phyloP scores from a whole-genome alignment of 1,140 invertebrate species.

The Brachionus plicatilis region DNA sequence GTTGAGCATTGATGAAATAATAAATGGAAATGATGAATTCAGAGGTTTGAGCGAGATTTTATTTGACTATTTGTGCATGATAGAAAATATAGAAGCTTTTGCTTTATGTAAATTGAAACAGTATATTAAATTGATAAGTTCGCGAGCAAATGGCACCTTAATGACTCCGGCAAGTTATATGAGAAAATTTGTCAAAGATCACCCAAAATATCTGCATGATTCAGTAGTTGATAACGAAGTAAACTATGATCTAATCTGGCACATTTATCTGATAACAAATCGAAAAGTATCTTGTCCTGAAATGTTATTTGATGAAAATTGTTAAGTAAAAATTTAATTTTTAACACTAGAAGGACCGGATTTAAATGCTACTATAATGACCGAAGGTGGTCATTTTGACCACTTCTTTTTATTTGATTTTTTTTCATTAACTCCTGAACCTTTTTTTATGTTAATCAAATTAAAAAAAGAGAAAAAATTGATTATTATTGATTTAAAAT shows the following conservation, averaged over 20 bases:
- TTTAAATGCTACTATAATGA: too few relatives aligned
- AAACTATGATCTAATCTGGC: slow-evolving; percentile 82
- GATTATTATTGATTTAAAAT: too few relatives aligned
- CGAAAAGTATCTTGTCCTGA: not conserved
- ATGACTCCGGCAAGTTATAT: slow-evolving; percentile 68
- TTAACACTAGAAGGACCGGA: too few relatives aligned
- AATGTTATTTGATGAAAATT: slow-evolving; percentile 12
- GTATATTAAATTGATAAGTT: slow-evolving; percentile 87
- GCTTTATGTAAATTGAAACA: slow-evolving; percentile 92
- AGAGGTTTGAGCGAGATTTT: not conserved
- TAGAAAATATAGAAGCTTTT: slow-evolving; percentile 68
- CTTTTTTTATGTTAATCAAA: too few relatives aligned
- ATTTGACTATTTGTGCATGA: not conserved
- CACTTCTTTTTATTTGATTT: too few relatives aligned
- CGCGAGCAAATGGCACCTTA: slow-evolving; percentile 63
- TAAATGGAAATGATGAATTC: slow-evolving; percentile 15
- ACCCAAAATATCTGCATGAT: slow-evolving; percentile 83
- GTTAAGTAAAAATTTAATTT: not conserved
- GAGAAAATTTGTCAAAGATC: slow-evolving; percentile 76
- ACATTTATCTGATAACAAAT: slow-evolving; percentile 44
- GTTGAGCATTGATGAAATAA: slow-evolving; percentile 10
- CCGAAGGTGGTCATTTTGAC: too few relatives aligned
- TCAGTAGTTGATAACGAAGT: slow-evolving; percentile 79
- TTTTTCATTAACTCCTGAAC: too few relatives aligned
- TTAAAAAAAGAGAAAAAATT: too few relatives aligned